Base-by-base conservation (phyloP, 2,888 invertebrate species). In the Drosophila eohydei region DNA sequence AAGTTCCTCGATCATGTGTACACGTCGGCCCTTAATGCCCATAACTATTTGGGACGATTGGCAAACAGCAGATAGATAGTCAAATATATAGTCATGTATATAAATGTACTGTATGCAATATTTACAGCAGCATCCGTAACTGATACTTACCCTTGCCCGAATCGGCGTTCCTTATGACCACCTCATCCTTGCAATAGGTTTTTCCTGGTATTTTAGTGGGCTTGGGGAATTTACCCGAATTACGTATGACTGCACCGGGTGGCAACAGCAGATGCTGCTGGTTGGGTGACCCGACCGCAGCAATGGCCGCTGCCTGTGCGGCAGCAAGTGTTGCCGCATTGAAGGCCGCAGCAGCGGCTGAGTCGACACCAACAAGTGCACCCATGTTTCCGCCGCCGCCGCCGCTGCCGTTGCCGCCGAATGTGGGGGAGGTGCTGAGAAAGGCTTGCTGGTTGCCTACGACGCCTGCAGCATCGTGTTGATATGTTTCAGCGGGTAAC, bases 1-100 rank as follows among this genome's bases (percentile, higher is more conserved):
- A 94, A 98, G 96, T 94, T 98, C 98, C 95, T 98, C 98, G 94
- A 98, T 98, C 96, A 98, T 97, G 95, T 98, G 98, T 94, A 98
- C 98, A 93, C 98, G 95, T 93, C 98, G 95, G 93, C 98, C 98
- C 95, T 98, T 98, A 95, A 98, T 98, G 95, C 98, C 98, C 98
- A 98, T 98, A 95, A 98, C 98, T 98, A 78, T 61, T 52, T 34
- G 48, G 36, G 63, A 26, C 43, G 36, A 62, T 55, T 50, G 44
- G 41, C 51, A 73, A 51, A 41, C 38, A 60, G 51, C 41, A 62
- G 32, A 44, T 51, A 68, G 43, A 46, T 34, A 12, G 12, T 50
- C 30, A 50, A 57, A 40, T 38, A 48, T 4, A 52, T 51, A 28
- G 21, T 21, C 21, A 21, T 21, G 21, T 32, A 46, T 3, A 55